phyloP scores from a whole-genome alignment of 1,140 invertebrate species.

The Neuroterus valhalla region DNA sequence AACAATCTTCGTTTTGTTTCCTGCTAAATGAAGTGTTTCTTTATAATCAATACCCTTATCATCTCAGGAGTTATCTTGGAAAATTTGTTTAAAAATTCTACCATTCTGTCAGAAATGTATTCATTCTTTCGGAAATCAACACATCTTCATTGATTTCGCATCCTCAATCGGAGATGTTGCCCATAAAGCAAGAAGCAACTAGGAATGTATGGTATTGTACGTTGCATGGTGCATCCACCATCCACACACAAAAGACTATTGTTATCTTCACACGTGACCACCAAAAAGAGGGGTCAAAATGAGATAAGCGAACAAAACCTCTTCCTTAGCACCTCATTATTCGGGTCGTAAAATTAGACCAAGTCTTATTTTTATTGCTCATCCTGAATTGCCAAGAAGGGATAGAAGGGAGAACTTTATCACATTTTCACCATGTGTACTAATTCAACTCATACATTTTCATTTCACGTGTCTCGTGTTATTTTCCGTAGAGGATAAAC shows the following conservation, averaged over 20 bases:
- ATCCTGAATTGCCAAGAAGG: neutral
- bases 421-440: neutral
- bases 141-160: slow-evolving; percentile 71
- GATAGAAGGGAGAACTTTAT: neutral
- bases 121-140: too few species aligned
- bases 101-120: too few species aligned
- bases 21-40: too few species aligned
- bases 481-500: too few species aligned
- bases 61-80: too few species aligned
- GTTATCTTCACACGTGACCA: slow-evolving; percentile 57
- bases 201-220: slow-evolving; percentile 45
- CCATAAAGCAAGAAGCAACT: slow-evolving; percentile 50
- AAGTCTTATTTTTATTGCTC: slow-evolving; percentile 25
- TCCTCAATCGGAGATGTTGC: slow-evolving; percentile 64
- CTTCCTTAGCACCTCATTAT: slow-evolving; percentile 46
- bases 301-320: slow-evolving; percentile 30
- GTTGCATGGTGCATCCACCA: slow-evolving; percentile 42
- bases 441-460: neutral
- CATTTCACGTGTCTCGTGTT: neutral
- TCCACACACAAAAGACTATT: slow-evolving; percentile 61
- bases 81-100: too few species aligned
- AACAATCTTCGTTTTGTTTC: too few species aligned
- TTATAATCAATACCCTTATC: too few species aligned
- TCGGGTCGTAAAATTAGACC: slow-evolving; percentile 36
- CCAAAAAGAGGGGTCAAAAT: slow-evolving; percentile 41